A percentile compares a stretch with the other conserved stretches of the same genome.
These are phyloP conservation scores for Exocentrus adspersus DNA, from an alignment of 2,888 invertebrate genomes.

Conservation along the genomic window DNA sequence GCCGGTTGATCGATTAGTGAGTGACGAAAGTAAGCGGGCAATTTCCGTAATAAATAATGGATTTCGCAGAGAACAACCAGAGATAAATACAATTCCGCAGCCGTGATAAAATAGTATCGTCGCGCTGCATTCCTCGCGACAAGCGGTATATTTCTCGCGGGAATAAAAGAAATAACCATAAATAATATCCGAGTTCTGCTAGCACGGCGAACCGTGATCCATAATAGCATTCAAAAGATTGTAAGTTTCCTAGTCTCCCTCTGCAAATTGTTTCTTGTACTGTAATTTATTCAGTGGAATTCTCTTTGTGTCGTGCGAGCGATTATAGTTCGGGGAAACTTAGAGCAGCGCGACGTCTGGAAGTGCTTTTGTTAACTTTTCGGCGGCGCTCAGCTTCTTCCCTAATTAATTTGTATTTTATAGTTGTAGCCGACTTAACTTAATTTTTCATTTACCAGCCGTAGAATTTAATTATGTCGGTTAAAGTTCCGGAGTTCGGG, in stretches of 20 bases:
- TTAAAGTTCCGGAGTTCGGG: not conserved
- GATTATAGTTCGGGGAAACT: constrained; percentile 23
- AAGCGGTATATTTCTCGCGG: not conserved
- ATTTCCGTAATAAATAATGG: no score
- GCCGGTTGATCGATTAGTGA: no score
- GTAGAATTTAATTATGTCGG: not conserved
- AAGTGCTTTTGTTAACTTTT: constrained; percentile 16
- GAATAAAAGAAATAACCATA: not conserved
- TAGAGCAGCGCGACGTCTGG: constrained; percentile 14
- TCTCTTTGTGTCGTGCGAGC: constrained; percentile 22
- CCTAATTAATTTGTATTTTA: constrained; percentile 17
- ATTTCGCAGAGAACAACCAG: no score
- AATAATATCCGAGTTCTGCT: not conserved
- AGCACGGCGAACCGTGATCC: not conserved
- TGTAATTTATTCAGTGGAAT: constrained; percentile 24
- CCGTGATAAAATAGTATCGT: no score
- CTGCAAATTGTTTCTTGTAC: constrained; percentile 11
- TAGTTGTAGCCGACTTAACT: constrained; percentile 1
- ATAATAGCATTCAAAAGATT: constrained; percentile 8
- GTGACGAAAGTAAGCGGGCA: no score
- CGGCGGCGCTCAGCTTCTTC: not conserved
- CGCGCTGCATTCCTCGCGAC: no score
- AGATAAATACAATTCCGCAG: no score
- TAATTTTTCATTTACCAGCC: not conserved
- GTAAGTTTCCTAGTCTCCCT: constrained; percentile 9